Conservation (phyloP, 2,797 vertebrate genomes). For the Cottoperca gobio region DNA sequence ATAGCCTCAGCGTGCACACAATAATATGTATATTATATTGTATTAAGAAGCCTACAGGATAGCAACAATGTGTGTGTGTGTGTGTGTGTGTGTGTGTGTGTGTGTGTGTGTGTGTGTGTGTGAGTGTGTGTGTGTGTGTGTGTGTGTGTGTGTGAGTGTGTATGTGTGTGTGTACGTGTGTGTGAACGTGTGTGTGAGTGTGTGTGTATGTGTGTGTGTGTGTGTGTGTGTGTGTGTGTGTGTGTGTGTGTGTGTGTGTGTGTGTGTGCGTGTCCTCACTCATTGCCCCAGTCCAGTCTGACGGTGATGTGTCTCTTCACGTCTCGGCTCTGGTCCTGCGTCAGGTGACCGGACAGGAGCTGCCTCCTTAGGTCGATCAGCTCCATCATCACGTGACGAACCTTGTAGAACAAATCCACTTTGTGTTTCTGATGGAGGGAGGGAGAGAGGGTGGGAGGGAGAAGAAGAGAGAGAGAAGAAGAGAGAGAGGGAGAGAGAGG, state of each 20-base stretch:
- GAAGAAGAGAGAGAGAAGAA: neutral
- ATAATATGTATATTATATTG: no score
- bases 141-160: neutral
- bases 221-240: neutral
- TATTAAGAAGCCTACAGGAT: no score
- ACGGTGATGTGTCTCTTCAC: slow-evolving; percentile 95
- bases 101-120: no score
- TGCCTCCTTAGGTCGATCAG: slow-evolving; percentile 94
- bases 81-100: no score
- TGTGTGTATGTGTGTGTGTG: no score
- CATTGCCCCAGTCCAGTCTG: slow-evolving; percentile 97
- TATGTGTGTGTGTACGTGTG: no score
- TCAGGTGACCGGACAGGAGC: slow-evolving; percentile 93
- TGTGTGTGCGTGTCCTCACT: slow-evolving; percentile 85
- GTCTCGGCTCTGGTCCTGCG: slow-evolving; percentile 93
- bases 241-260: neutral
- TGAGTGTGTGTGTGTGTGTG: no score
- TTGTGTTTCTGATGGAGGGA: slow-evolving; percentile 88
- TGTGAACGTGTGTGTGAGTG: no score
- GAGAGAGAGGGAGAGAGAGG: neutral
- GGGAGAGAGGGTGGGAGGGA: neutral
- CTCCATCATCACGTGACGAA: slow-evolving; percentile 98
- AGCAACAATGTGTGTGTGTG: no score
- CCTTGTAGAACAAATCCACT: slow-evolving; percentile 95
- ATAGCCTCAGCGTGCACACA: neutral